Percentiles rank a stretch among this genome's conserved stretches.
Conservation (phyloP, 2,797 vertebrate species). For the Helarctos malayanus region DNA sequence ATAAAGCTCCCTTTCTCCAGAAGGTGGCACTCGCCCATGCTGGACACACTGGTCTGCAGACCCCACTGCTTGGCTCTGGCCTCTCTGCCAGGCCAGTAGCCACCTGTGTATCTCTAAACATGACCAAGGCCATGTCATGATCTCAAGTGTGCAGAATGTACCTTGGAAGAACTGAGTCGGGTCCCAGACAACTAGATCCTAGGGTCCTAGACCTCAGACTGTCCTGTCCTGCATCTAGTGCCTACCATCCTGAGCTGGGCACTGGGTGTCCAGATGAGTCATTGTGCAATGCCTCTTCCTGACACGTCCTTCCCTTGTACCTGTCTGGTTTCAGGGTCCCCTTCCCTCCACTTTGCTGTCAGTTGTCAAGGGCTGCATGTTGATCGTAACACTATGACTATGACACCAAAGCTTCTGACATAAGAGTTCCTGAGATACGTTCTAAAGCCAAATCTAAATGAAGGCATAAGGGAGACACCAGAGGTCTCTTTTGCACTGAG, state of each 20-base stretch:
- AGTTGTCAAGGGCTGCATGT: background rate
- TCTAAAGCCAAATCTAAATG: background rate
- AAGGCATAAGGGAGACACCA: fast-evolving
- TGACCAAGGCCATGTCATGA: background rate
- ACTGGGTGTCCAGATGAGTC: background rate
- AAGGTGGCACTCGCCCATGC: background rate
- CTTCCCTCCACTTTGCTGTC: background rate
- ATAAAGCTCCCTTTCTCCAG: background rate
- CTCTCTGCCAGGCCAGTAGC: background rate
- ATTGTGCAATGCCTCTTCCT: background rate
- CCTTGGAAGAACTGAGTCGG: background rate
- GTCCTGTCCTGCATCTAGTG: background rate
- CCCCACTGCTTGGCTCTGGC: background rate
- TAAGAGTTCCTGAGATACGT: background rate
- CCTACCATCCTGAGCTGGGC: background rate
- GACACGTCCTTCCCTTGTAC: too few species aligned
- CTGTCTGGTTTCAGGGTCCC: too few species aligned
- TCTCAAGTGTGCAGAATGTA: fast-evolving
- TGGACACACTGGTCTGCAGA: background rate
- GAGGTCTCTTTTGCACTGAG: background rate
- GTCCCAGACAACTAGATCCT: background rate
- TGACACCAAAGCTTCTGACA: background rate
- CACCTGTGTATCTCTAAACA: background rate
- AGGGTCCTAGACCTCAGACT: background rate
- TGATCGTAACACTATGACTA: background rate